Conservation (phyloP, 23 tunicate genomes). For the Halocynthia aurantium region DNA sequence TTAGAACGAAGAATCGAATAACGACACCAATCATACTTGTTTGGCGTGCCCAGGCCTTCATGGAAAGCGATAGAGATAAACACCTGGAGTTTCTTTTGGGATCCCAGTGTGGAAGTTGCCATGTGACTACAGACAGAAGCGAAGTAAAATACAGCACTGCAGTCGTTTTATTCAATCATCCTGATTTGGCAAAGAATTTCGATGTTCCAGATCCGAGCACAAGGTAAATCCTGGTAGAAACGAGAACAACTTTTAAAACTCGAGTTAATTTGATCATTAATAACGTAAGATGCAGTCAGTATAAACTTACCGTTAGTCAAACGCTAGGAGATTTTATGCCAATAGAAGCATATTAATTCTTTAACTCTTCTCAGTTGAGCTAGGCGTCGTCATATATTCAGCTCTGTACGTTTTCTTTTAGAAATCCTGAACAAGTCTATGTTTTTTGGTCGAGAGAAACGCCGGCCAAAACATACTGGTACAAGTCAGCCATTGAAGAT, state of each 20-base stretch:
- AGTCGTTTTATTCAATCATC: conserved; percentile 40
- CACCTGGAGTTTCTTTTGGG: conserved; percentile 26
- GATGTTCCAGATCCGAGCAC: conserved; percentile 36
- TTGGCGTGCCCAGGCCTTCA: conserved; percentile 7
- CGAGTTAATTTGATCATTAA: too few relatives aligned
- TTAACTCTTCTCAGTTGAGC: too few relatives aligned
- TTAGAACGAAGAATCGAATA: neutral
- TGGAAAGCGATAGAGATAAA: neutral
- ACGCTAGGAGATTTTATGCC: too few relatives aligned
- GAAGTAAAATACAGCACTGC: conserved; percentile 34
- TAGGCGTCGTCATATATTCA: neutral
- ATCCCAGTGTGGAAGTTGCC: conserved; percentile 45
- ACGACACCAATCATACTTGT: conserved; percentile 21
- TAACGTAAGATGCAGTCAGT: too few relatives aligned
- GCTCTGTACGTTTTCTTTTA: neutral
- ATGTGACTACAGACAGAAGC: conserved; percentile 37
- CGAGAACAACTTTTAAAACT: too few relatives aligned
- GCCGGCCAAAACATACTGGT: conserved; percentile 35
- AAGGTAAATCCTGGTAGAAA: conserved; percentile 12
- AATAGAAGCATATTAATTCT: too few relatives aligned
- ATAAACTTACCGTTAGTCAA: too few relatives aligned
- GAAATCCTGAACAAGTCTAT: conserved; percentile 35
- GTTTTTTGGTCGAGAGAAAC: conserved; percentile 65
- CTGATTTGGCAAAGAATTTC: conserved; percentile 1
- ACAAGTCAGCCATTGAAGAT: conserved; percentile 23